Evolutionary conservation across 2,888 invertebrate genomes (phyloP), one percentile per base, ranked within the genome.

Genomic region (Pheosia gnoma): DNA sequence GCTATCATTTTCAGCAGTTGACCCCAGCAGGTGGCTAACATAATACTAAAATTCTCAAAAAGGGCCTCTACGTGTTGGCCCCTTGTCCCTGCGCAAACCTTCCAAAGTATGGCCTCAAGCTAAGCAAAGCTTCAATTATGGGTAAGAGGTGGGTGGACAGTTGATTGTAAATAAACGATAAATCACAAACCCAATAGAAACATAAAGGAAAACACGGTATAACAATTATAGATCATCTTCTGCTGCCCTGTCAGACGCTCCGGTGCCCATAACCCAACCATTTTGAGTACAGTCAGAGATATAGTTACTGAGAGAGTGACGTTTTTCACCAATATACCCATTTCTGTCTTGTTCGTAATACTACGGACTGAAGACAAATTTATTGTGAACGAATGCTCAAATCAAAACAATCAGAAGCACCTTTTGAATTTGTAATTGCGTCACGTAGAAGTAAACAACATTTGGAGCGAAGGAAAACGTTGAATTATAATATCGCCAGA

Each of bases 181-280:
- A 43, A 43, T 43, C 58, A 79, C 86, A 71, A 80, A 94, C 94
- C 94, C 60, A 93, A 77, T 13, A 91, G 58, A 66, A 89, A 87
- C 85, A 90, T 88, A 51, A 93, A 91, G 0, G 80, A 82, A 38
- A 89, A 70, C 5, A 80, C 69, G n/a, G 83, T 80, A 49, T 88
- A 90, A 47, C 74, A 76, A 60, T 77, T 78, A 59, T 93, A 93
- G 3, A 87, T n/a, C 0, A 71, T 36, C 51, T 67, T 81, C 47
- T 70, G 72, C 5, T 54, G 59, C 1, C 62, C 67, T 0, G 54
- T 63, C 52, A 89, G 60, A 3, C 63, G 60, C 3, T 82, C 79
- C 0, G 93, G 87, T 0, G 82, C 72, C 94, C 94, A 94, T 58
- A 93, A 90, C 0, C 94, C 94, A 0, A 84, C 83, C 3, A 86